These are phyloP conservation scores for Sebastes jordani DNA, from an alignment of 2,797 vertebrate species.

Conservation along the genomic window DNA sequence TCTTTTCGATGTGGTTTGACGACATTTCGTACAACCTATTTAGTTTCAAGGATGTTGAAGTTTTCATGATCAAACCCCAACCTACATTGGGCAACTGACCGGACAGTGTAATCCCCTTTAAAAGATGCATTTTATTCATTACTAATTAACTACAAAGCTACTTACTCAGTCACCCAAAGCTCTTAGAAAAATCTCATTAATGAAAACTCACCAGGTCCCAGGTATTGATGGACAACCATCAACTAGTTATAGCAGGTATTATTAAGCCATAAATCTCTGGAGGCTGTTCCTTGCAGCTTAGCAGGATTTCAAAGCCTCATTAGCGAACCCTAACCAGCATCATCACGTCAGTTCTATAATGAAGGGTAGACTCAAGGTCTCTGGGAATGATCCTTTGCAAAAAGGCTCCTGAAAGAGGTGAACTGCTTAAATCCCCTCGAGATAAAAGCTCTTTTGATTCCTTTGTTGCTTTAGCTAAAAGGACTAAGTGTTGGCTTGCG, in stretches of 20 bases:
- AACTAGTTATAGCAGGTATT: not conserved
- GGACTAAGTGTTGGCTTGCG: constrained; percentile 41
- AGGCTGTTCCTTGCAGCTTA: not conserved
- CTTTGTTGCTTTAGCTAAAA: constrained; percentile 56
- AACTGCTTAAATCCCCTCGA: constrained; percentile 30
- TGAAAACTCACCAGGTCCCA: not conserved
- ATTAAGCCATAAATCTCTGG: not conserved
- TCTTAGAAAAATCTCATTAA: not conserved
- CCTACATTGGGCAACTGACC: not conserved
- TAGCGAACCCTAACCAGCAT: constrained; percentile 22
- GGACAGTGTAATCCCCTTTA: not conserved
- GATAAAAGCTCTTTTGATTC: constrained; percentile 57
- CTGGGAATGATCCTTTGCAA: constrained; percentile 17
- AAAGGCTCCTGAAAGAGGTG: constrained; percentile 33
- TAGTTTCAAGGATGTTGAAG: not conserved
- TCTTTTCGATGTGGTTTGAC: not conserved
- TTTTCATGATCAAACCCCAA: not conserved
- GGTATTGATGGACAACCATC: constrained; percentile 4
- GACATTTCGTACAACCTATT: not conserved
- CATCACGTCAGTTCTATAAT: not conserved
- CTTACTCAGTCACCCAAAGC: not conserved
- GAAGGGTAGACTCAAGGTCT: constrained; percentile 36
- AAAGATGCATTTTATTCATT: not conserved
- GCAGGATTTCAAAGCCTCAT: constrained; percentile 25
- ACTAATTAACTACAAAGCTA: not conserved